Evolutionary conservation across 2,888 invertebrate species (phyloP).

Genomic region (Taenaris catops): DNA sequence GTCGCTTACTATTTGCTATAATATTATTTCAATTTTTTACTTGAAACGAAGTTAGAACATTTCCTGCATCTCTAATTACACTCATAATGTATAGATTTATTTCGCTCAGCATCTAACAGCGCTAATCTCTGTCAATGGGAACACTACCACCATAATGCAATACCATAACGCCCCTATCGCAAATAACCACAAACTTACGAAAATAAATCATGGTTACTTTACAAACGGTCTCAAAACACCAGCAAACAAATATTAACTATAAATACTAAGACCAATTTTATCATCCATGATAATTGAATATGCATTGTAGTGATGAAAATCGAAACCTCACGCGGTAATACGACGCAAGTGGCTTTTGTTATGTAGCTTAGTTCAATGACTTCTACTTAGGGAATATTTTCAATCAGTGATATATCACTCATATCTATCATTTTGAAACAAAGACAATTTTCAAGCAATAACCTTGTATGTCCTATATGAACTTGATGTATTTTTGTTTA

Average conservation of each 20-base stretch:
- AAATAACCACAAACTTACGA: too few relatives aligned
- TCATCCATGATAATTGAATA: background rate
- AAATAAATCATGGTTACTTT: too few relatives aligned
- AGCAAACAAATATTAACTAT: background rate
- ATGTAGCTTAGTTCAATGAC: conserved; percentile 17
- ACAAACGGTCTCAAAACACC: background rate
- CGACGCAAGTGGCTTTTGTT: conserved; percentile 10
- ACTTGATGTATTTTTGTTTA: conserved; percentile 1
- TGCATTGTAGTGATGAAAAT: conserved; percentile 1
- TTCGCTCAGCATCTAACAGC: too few relatives aligned
- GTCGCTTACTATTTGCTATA: too few relatives aligned
- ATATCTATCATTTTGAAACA: conserved; percentile 1
- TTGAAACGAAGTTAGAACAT: too few relatives aligned
- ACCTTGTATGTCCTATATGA: conserved; percentile 1
- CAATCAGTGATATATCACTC: conserved; percentile 14
- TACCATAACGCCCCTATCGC: too few relatives aligned
- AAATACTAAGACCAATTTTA: background rate
- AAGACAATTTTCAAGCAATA: background rate
- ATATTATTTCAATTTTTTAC: too few relatives aligned
- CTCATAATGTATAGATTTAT: too few relatives aligned
- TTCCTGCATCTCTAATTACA: too few relatives aligned
- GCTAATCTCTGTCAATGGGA: too few relatives aligned
- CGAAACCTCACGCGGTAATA: conserved; percentile 12
- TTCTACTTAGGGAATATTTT: conserved; percentile 8
- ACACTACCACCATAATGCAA: too few relatives aligned